Evolutionary conservation across 2,797 vertebrate species (phyloP).

Genomic region (Helostoma temminkii): DNA sequence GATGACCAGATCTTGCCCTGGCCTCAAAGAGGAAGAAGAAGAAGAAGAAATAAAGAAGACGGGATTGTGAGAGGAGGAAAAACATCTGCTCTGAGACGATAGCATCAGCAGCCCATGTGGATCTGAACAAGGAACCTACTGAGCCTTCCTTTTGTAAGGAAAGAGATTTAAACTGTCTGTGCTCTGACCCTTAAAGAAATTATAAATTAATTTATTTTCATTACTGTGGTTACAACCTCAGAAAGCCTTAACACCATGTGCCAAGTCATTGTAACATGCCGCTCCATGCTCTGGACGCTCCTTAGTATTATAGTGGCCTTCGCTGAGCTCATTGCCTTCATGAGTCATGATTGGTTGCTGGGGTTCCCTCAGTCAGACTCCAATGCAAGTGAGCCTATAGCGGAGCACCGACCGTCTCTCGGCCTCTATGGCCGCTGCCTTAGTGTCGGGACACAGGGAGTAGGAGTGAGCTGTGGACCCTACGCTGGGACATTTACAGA

Average conservation of each 20-base stretch:
- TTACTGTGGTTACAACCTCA: slow-evolving; percentile 4
- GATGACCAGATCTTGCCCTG: slow-evolving; percentile 32
- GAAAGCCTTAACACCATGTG: slow-evolving; percentile 87
- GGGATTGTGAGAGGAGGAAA: slow-evolving; percentile 29
- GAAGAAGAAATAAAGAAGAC: slow-evolving; percentile 33
- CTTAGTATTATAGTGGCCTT: slow-evolving; percentile 97
- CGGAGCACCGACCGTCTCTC: slow-evolving; percentile 87
- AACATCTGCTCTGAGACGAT: slow-evolving; percentile 60
- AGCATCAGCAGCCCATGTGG: slow-evolving; percentile 66
- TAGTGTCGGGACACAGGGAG: slow-evolving; percentile 70
- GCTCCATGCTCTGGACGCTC: slow-evolving; percentile 98
- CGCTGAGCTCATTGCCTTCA: slow-evolving; percentile 95
- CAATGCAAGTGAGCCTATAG: slow-evolving; percentile 38
- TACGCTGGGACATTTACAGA: slow-evolving; percentile 92
- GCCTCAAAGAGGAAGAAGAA: slow-evolving; percentile 13
- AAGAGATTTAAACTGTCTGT: slow-evolving; percentile 48
- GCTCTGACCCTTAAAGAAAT: slow-evolving; percentile 13
- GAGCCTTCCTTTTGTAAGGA: slow-evolving; percentile 46
- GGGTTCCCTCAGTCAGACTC: slow-evolving; percentile 84
- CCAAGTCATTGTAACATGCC: slow-evolving; percentile 98
- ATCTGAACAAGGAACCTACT: slow-evolving; percentile 37
- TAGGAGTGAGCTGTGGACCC: slow-evolving; percentile 90
- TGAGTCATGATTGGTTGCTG: slow-evolving; percentile 95
- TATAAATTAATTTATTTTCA: background rate
- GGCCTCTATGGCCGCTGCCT: slow-evolving; percentile 95